Base-by-base conservation (phyloP, 2,113 vertebrate genomes). In the Myotis yumanensis region DNA sequence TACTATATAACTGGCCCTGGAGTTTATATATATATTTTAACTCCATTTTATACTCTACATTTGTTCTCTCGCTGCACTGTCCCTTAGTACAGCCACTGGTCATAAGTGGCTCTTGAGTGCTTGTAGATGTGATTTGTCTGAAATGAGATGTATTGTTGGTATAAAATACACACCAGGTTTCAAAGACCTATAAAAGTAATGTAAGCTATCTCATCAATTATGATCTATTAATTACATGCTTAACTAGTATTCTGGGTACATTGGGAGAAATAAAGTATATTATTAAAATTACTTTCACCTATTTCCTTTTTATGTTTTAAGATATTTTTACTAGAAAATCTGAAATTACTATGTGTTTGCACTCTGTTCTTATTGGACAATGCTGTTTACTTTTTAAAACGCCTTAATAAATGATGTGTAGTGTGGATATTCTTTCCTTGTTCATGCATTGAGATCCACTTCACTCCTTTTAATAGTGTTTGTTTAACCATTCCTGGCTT, bases 221-320 rank as follows among this genome's bases (percentile, higher is more conserved):
- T 73, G 83, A 79, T 84, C 57, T 73, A 46, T 59, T 72, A 62
- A 82, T 37, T 90, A 66, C 37, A 79, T 71, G 37, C 32, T 92
- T 79, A 77, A 86, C 94, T 23, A 81, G 25, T 51, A 93, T 77
- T 89, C 80, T 66, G 30, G 18, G 54, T 69, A 62, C 40, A 71
- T 48, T 62, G 30, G 6, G 7, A 86, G 35, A 94, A 72, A 52
- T 57, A 92, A 89, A 69, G 7, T 37, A 73, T 20, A 46, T 59
- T 92, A 46, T 83, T 83, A 81, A 92, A 94, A 73, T 28, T 59
- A 87, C 62, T 76, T 84, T 85, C 48, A 73, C 69, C 22, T 82
- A 40, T 59, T 83, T 83, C 40, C 28, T 90, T 93, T 62, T 80
- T n/a, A 48, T 10, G 46, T 73, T 48, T 92, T 62, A 57, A 96